Base-by-base conservation (phyloP, 2,888 invertebrate species). In the Therioaphis trifolii region DNA sequence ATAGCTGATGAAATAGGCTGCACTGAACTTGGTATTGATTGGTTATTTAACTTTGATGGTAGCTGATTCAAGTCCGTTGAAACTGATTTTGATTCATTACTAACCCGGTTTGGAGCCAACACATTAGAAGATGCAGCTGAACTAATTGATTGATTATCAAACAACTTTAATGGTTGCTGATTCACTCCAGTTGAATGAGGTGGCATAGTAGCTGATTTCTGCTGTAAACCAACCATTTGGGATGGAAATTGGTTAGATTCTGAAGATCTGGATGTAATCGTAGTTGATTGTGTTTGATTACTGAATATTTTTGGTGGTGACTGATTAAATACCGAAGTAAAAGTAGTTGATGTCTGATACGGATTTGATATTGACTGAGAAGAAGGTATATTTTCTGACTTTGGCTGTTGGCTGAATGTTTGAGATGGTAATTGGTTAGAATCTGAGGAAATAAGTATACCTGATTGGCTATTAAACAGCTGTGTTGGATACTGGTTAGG, bases 401-500 rank as follows among this genome's bases (percentile, higher is more conserved):
- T 69, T 43, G 43, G n/a, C 35, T 69, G 43, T 46, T 43, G 55
- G 21, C 5, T 58, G 1, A 35, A 58, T 4, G 52, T 52, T 68
- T 68, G 68, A 14, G 52, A 11, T 55, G 24, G 55, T 18, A 43
- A 69, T 18, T 71, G 71, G 35, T 61, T 71, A 27, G 61, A 14
- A 15, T 12, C 3, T 14, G 52, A 58, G 40, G 58, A 58, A 69
- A 40, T 7, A 21, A 3, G 12, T 14, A 21, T 61, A 61, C 12
- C 29, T 21, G 52, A 27, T 52, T 49, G 15, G 49, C 24, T 68
- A 35, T 9, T 78, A 21, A 52, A 52, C 9, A 35, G 66, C 24
- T 68, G 52, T 55, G 55, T 21, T 27, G 55, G 2, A 35, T 18
- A 29, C 12, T 55, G 27, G 35, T 35, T 74, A 3, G 55, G 29